Base-by-base conservation (phyloP, 1,140 invertebrate species). In the Drosophila gunungcola region DNA sequence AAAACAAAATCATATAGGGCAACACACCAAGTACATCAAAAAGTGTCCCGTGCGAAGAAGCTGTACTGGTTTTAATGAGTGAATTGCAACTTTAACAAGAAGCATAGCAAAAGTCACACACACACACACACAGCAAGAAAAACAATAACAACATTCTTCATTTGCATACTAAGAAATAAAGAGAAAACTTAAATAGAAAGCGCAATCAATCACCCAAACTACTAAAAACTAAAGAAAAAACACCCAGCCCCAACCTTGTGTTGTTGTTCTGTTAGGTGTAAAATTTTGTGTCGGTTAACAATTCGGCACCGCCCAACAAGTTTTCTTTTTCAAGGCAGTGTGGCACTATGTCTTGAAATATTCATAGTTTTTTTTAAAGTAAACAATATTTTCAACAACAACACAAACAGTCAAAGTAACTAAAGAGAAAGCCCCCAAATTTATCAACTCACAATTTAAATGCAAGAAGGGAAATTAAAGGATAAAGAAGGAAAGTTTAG, bases 151-250 rank as follows among this genome's bases (percentile, higher is more conserved):
- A 69, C 64, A 70, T 70, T 48, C 42, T 69, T 56, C 72, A 74
- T 75, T 74, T 57, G 54, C 73, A 75, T 75, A 67, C 65, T 70
- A 70, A 69, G 68, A 70, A 76, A 75, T 76, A 76, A 76, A 76
- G 73, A 41, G 61, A 76, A 75, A 67, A 56, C 13, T 34, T 76
- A 51, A 43, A 65, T 41, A 41, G 52, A 74, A 32, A 36, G 51
- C 36, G 12, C 16, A 25, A 42, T 36, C 29, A 36, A 38, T 68
- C 36, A 46, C 10, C 11, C 16, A 52, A 38, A 61, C 12, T 56
- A 62, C 39, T 13, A 61, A 29, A n/a, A n/a, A n/a, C n/a, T n/a
- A n/a, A n/a, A n/a, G n/a, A n/a, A n/a, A n/a, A n/a, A 25, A 10
- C 25, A 13, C 27, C 25, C 49, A 4, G n/a, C 55, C n/a, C 21